phyloP scores from a whole-genome alignment of 2,113 vertebrate species.

The Acanthochromis polyacanthus region DNA sequence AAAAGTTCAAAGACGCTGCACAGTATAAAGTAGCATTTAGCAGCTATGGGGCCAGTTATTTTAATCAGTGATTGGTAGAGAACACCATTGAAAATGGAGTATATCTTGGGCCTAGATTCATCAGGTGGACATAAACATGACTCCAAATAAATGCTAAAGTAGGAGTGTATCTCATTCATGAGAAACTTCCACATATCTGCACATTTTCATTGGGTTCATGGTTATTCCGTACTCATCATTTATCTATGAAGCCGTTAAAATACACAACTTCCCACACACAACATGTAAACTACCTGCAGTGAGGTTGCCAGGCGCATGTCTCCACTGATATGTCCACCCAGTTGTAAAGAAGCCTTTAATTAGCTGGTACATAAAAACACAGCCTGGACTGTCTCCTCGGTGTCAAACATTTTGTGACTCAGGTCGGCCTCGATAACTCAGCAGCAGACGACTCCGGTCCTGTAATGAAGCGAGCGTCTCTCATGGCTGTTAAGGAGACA shows the following conservation, averaged over 20 bases:
- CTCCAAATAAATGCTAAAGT: not conserved
- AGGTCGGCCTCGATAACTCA: constrained; percentile 27
- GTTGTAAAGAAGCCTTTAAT: constrained; percentile 71
- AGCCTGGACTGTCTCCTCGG: constrained; percentile 36
- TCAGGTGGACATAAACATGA: no score
- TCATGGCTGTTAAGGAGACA: constrained; percentile 30
- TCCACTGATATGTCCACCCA: constrained; percentile 36
- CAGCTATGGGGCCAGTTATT: no score
- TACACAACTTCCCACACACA: constrained; percentile 51
- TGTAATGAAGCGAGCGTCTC: constrained; percentile 62
- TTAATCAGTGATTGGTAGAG: no score
- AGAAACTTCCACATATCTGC: no score
- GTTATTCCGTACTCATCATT: not conserved
- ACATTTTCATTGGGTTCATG: not conserved
- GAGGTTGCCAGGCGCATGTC: constrained; percentile 17
- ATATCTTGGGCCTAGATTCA: not conserved
- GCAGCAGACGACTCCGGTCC: constrained; percentile 55
- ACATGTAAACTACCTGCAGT: constrained; percentile 30
- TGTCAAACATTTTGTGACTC: constrained; percentile 46
- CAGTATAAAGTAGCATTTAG: no score
- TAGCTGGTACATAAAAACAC: constrained; percentile 54
- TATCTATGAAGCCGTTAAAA: constrained; percentile 31
- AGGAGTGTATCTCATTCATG: no score
- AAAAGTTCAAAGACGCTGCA: no score
- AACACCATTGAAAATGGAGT: not conserved